These are phyloP conservation scores for Lasaia peninsularis DNA, from an alignment of 1,140 invertebrate species.

Conservation along the genomic window DNA sequence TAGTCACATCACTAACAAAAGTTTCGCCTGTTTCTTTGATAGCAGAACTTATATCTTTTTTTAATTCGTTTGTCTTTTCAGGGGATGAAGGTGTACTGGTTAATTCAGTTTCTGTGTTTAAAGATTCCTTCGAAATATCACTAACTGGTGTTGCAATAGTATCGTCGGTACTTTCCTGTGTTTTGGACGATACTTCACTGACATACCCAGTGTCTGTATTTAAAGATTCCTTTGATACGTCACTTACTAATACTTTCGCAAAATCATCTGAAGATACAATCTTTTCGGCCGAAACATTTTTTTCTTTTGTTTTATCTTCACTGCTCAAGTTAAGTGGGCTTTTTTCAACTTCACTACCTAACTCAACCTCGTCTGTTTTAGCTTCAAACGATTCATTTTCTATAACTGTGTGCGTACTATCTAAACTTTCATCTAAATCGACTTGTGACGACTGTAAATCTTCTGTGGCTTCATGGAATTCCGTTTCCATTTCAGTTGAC, in stretches of 20 bases:
- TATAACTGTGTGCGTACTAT: conserved; percentile 53
- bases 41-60: neutral
- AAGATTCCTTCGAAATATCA: conserved; percentile 41
- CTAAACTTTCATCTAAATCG: conserved; percentile 51
- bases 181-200: conserved; percentile 28
- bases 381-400: conserved; percentile 51
- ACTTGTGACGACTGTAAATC: conserved; percentile 38
- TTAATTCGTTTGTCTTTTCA: neutral
- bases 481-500: neutral
- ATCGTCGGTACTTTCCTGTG: conserved; percentile 30
- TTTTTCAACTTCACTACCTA: neutral
- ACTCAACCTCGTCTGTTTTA: neutral
- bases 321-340: neutral
- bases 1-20: neutral
- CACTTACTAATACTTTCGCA: neutral
- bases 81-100: conserved; percentile 10
- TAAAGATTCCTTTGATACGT: conserved; percentile 10
- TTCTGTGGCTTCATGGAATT: conserved; percentile 7
- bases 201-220: conserved; percentile 12
- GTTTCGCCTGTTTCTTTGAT: neutral
- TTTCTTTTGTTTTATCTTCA: neutral
- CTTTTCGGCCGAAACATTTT: neutral
- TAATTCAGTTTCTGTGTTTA: conserved; percentile 37
- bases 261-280: neutral
- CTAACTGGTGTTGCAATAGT: conserved; percentile 30